These are phyloP conservation scores for Aricia artaxerxes DNA, from an alignment of 2,888 invertebrate species.

Conservation along the genomic window DNA sequence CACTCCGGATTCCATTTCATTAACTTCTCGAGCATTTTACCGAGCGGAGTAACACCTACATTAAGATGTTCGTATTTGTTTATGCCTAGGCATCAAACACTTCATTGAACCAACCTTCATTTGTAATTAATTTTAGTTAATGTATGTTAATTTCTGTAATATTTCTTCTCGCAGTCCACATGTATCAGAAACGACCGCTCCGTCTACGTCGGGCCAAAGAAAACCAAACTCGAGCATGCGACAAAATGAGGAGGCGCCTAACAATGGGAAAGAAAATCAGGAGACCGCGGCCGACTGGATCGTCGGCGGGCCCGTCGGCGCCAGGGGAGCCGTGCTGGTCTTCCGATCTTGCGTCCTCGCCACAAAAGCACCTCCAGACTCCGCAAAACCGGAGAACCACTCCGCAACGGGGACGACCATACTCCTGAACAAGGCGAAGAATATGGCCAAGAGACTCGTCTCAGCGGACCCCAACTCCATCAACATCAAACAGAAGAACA, in stretches of 20 bases:
- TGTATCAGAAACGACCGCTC: constrained; percentile 71
- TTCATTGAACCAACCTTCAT: neutral
- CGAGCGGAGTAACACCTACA: too few relatives aligned
- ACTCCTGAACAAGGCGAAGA: constrained; percentile 70
- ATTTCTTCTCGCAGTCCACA: constrained; percentile 67
- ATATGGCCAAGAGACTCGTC: constrained; percentile 69
- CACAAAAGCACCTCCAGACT: constrained; percentile 66
- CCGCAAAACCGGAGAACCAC: constrained; percentile 59
- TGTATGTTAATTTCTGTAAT: neutral
- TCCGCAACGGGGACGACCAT: constrained; percentile 71
- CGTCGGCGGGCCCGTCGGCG: constrained; percentile 81
- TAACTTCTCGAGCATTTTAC: too few relatives aligned
- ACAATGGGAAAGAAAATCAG: constrained; percentile 57
- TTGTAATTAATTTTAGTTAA: neutral
- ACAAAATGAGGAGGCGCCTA: constrained; percentile 66
- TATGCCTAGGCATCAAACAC: neutral
- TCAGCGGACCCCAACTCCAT: constrained; percentile 70
- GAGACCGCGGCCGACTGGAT: constrained; percentile 76
- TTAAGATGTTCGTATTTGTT: too few relatives aligned
- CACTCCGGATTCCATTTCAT: too few relatives aligned
- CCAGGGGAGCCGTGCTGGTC: constrained; percentile 83
- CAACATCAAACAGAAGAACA: constrained; percentile 65
- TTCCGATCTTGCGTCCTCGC: constrained; percentile 85
- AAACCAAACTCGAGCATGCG: constrained; percentile 61
- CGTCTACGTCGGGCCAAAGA: constrained; percentile 74